phyloP scores from a whole-genome alignment of 2,113 vertebrate species.

The Morone chrysops region DNA sequence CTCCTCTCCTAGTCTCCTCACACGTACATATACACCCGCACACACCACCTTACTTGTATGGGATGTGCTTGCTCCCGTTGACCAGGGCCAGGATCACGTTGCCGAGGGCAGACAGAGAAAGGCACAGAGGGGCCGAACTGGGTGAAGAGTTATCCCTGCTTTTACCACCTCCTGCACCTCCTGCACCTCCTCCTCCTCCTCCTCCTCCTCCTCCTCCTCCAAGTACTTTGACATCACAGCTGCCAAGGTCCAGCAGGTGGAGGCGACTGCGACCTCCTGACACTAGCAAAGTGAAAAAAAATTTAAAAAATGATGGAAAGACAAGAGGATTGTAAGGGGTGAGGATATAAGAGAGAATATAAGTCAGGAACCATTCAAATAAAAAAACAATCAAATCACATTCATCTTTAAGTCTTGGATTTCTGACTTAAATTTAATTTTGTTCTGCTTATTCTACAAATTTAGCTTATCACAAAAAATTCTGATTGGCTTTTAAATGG shows the following conservation, averaged over 20 bases:
- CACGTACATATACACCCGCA: neutral
- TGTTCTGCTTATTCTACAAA: neutral
- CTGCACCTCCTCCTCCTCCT: neutral
- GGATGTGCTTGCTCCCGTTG: constrained; percentile 99
- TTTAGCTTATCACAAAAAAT: neutral
- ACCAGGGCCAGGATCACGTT: constrained; percentile 99
- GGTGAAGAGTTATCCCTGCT: constrained; percentile 66
- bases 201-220: constrained; percentile 84
- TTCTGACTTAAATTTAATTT: neutral
- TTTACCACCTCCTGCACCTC: constrained; percentile 48
- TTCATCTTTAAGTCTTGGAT: neutral
- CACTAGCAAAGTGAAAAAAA: constrained; percentile 84
- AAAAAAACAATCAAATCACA: neutral
- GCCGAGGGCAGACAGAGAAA: constrained; percentile 95
- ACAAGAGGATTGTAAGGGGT: neutral
- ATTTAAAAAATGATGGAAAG: neutral
- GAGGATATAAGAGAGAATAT: neutral
- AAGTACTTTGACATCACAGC: constrained; percentile 91
- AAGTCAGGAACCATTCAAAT: neutral
- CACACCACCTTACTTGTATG: constrained; percentile 91
- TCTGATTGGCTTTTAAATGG: neutral
- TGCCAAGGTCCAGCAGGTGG: constrained; percentile 97
- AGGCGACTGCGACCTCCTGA: constrained; percentile 97
- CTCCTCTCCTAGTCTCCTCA: neutral
- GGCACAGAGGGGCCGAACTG: constrained; percentile 89